Base-by-base conservation (phyloP, 2,888 invertebrate species). In the Chesias legatella region DNA sequence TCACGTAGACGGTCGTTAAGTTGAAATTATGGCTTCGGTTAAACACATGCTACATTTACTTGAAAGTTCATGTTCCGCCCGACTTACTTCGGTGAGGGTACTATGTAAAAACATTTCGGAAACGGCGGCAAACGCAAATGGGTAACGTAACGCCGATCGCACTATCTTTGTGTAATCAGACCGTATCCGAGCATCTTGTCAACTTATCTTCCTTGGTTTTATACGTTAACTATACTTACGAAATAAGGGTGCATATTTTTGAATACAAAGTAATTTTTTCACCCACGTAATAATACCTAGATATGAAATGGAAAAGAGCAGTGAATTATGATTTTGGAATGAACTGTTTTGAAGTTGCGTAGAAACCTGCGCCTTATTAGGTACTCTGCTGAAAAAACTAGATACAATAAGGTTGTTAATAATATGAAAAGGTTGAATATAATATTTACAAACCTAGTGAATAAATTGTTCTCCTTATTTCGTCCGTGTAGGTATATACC, bases 11-110 rank as follows among this genome's bases (percentile, higher is more conserved):
- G 81, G 82, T 82, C 84, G 85, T 85, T 84, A 80, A 73, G 72
- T 62, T 65, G 65, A 73, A 86, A 83, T 84, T 84, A 85, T 81
- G 75, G 79, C 69, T 58, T 75, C 65, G 81, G 84, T 83, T 82
- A 78, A 85, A 83, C 86, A 86, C 84, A 86, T 86, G 85, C 78
- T 80, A 84, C 85, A 80, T 84, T 85, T 82, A 82, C 73, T 80
- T 69, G 79, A 81, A 85, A 84, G 77, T 85, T 80, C 81, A 76
- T 72, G 79, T 73, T 77, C 67, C 80, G 75, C 81, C 60, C 67
- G 76, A 80, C 77, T 77, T 79, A 82, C 73, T 82, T 69, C 73
- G 73, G 70, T 58, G 64, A 72, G 72, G 75, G 72, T 73, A 58
- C 58, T 60, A 53, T 53, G 58, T 63, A 67, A 72, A 74, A 74